These are phyloP conservation scores for Cinara cedri DNA, from an alignment of 2,888 invertebrate genomes.

Conservation along the genomic window DNA sequence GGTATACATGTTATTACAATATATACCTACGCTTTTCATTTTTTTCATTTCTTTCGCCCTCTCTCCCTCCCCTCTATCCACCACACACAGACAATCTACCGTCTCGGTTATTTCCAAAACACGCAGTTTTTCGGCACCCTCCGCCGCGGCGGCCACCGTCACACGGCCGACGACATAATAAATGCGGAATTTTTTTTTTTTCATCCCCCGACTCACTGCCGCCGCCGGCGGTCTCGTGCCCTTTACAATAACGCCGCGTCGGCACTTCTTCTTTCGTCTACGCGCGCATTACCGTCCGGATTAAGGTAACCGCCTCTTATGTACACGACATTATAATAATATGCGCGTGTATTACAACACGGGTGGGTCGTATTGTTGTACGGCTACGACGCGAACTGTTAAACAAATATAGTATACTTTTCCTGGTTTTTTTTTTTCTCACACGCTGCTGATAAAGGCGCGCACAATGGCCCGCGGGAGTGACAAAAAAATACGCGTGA, in stretches of 20 bases:
- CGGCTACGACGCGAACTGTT: background rate
- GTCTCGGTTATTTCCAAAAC: slow-evolving; percentile 37
- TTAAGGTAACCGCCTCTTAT: slow-evolving; percentile 39
- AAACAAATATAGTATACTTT: background rate
- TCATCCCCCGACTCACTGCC: background rate
- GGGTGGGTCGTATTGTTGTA: background rate
- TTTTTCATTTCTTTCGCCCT: background rate
- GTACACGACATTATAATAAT: background rate
- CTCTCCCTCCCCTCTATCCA: too few species aligned
- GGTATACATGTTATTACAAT: background rate
- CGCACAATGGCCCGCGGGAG: slow-evolving; percentile 18
- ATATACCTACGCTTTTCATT: background rate
- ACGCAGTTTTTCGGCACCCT: slow-evolving; percentile 7
- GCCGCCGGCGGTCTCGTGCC: slow-evolving; percentile 17
- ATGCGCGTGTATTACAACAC: background rate
- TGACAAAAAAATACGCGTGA: too few species aligned
- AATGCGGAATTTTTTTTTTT: slow-evolving; percentile 4
- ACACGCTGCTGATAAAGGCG: slow-evolving; percentile 35
- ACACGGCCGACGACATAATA: background rate
- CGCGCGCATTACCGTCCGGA: slow-evolving; percentile 9
- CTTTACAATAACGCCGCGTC: background rate
- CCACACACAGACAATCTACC: too few species aligned
- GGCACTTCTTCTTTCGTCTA: slow-evolving; percentile 32
- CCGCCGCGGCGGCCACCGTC: background rate
- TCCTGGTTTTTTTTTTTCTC: background rate